Evolutionary conservation across 2,797 vertebrate species (phyloP), one percentile per base, ranked within the genome.

Genomic region (Gadopsis marmoratus): DNA sequence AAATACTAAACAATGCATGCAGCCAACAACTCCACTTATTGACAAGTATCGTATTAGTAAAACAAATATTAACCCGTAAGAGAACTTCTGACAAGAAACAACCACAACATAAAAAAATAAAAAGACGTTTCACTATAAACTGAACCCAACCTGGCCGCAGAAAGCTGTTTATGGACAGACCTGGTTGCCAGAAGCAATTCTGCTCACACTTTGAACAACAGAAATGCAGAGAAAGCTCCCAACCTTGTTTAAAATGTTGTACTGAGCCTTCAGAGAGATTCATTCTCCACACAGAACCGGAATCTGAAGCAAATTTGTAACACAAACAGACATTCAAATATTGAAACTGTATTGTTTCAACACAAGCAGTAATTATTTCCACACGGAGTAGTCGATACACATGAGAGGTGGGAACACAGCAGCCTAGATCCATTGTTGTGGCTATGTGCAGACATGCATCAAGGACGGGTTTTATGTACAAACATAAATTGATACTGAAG

Each of bases 281-380:
- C 8, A 21, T 68, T 39, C 17, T 21, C 37, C 48, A 69, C 53
- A 55, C 33, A 58, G 33, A 71, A n/a, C 43, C 59, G 62, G 69
- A 51, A 54, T 55, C 13, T 76, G 84, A 26, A 59, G 47, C 47
- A 79, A n/a, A 79, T 81, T 70, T 84, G 31, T 68, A 74, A 51
- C 23, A 13, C 53, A 60, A 76, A 71, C 64, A 54, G 2, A 50
- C 47, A 7, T n/a, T 79, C 12, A 29, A 78, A 75, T 78, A 78
- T 72, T 74, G 58, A 37, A 63, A 26, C 37, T 17, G 17, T 43
- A 26, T 39, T 3, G 21, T 73, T 82, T 75, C 26, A 74, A 54
- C 69, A 9, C 16, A 31, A 65, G 47, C 64, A 4, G 51, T 79
- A 56, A 84, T 86, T 61, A 83, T 81, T 80, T 79, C 68, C 85